Evolutionary conservation across 2,113 vertebrate genomes (phyloP), one percentile per base, ranked within the genome.

Genomic region (Cyanoramphus novaezelandiae): DNA sequence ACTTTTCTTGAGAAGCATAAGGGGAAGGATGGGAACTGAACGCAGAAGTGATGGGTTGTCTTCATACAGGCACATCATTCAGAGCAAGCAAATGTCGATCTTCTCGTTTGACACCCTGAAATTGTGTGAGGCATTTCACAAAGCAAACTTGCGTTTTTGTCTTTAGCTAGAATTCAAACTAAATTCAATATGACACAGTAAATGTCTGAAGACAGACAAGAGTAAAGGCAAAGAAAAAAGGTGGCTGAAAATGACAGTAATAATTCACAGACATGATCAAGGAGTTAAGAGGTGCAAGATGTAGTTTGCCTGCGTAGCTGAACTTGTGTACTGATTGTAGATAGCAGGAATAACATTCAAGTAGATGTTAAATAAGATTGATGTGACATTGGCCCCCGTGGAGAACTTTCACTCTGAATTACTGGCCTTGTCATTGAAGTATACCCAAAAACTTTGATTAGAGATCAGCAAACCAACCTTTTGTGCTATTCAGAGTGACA

Each of bases 281-380:
- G 72, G 69, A 88, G 71, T 39, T 75, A 90, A 81, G 62, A 78
- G 47, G 68, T 63, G 39, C 35, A 86, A 82, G 79, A 81, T 49
- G 64, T 31, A 83, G 47, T 31, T 69, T 87, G 87, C 70, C 87
- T 86, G 79, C 3, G 1, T 33, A 71, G 60, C 19, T 90, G 92
- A 94, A 96, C 64, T 64, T 93, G 50, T 86, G 65, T 60, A 64
- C 85, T 69, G 88, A 68, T 83, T 91, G 63, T 41, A 88, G 44
- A 63, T 49, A 78, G 64, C 7, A 10, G 35, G 70, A 93, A 88
- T 86, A 93, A 43, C 88, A 74, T 93, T 92, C 88, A 93, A 88
- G 79, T 14, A 92, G 81, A 91, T 89, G 86, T 94, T 94, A 96
- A 95, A 96, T 88, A 85, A 95, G 89, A 94, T 74, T 93, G 91